Evolutionary conservation across 1,140 invertebrate species (phyloP), one percentile per base, ranked within the genome.

Genomic region (Eriocheir sinensis): DNA sequence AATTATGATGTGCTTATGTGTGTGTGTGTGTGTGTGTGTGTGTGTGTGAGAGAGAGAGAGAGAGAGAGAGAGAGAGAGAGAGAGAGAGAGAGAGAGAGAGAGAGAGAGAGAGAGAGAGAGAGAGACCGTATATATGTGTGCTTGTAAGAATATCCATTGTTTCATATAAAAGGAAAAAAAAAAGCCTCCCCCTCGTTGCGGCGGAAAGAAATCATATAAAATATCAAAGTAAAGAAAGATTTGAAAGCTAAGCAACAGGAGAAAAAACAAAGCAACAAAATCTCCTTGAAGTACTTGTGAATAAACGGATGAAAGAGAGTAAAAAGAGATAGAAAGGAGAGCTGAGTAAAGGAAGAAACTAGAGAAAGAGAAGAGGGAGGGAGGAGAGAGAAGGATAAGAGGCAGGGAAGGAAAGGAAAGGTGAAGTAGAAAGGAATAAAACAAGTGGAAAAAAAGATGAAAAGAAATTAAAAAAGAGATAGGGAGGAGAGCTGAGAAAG

Each of bases 111-210:
- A 72, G 60, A 72, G 60, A 72, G 60, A 72, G 60, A 72, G 60
- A 12, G 60, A 21, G 60, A 21, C n/a, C n/a, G 60, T 72, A 72
- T n/a, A n/a, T n/a, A n/a, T n/a, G n/a, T n/a, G n/a, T n/a, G n/a
- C n/a, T n/a, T n/a, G n/a, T n/a, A n/a, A n/a, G n/a, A 72, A n/a
- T 72, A 72, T 72, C 60, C n/a, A n/a, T 72, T 72, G 60, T 72
- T 72, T 72, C 60, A 72, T 72, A 72, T 72, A n/a, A 72, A 72
- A 72, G 60, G 60, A 4, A 72, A 72, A 53, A n/a, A 72, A 72
- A 72, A 72, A 72, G n/a, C n/a, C 60, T 72, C n/a, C 60, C 60
- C 60, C 60, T n/a, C 6, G 60, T n/a, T 21, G 60, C 60, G 60
- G 21, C 60, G n/a, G 27, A 8, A 72, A 72, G 60, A 72, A 72